Conservation (phyloP, 53 echinoderm and acorn worm genomes). For the Zoroaster sp. region DNA sequence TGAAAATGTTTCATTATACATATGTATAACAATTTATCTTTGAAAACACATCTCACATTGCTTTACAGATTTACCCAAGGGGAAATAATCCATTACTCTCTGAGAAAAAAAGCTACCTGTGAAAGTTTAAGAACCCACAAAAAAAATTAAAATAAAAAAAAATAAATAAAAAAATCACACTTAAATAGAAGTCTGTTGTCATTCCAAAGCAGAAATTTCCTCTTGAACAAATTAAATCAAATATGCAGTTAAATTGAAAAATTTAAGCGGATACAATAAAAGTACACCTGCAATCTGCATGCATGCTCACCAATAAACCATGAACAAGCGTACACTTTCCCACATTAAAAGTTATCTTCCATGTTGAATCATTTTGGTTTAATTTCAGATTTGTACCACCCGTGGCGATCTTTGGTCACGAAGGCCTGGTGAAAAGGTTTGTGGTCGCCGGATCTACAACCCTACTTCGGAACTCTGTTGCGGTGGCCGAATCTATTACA, state of each 20-base stretch:
- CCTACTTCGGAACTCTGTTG: slow-evolving; percentile 72
- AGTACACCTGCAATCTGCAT: too few species aligned
- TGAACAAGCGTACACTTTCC: too few species aligned
- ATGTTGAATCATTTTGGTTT: not conserved
- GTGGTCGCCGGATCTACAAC: slow-evolving; percentile 59
- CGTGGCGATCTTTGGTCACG: slow-evolving; percentile 40
- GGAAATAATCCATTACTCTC: too few species aligned
- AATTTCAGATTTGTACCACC: slow-evolving; percentile 60
- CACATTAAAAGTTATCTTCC: too few species aligned
- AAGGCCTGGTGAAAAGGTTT: slow-evolving; percentile 27
- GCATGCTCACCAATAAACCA: too few species aligned
- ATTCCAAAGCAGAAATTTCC: too few species aligned
- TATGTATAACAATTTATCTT: too few species aligned
- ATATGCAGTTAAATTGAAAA: not conserved
- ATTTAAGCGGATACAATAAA: too few species aligned
- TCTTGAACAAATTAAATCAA: not conserved
- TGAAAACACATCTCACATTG: too few species aligned
- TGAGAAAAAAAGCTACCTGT: too few species aligned
- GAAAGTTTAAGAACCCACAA: not conserved
- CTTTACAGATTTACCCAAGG: too few species aligned
- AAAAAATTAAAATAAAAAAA: not conserved
- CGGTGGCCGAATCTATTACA: slow-evolving; percentile 32
- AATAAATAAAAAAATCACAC: not conserved
- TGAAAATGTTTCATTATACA: too few species aligned
- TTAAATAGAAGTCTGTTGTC: not conserved